Evolutionary conservation across 2,888 invertebrate species (phyloP).

Genomic region (Drosophila mayaguana): DNA sequence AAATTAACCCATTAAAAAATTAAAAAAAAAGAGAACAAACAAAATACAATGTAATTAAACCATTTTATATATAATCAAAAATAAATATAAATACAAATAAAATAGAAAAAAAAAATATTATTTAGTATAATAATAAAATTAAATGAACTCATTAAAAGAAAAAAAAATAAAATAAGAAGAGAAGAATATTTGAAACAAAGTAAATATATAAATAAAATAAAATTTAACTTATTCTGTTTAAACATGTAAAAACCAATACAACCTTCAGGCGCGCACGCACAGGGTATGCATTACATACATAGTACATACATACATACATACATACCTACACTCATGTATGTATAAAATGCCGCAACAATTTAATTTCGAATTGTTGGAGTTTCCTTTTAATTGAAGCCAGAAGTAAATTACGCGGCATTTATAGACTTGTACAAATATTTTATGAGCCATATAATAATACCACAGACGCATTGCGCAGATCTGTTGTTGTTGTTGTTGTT

Average conservation of each 20-base stretch:
- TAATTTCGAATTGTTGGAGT: slow-evolving; percentile 45
- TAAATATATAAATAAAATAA: too few relatives aligned
- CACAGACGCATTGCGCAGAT: slow-evolving; percentile 28
- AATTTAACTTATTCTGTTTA: neutral
- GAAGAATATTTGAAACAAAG: too few relatives aligned
- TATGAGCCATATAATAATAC: slow-evolving; percentile 77
- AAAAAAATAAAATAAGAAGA: too few relatives aligned
- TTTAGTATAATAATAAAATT: too few relatives aligned
- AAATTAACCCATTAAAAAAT: too few relatives aligned
- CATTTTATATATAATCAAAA: too few relatives aligned
- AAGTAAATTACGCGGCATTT: slow-evolving; percentile 76
- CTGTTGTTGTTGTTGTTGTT: slow-evolving; percentile 38
- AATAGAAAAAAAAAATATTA: too few relatives aligned
- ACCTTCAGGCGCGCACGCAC: too few relatives aligned
- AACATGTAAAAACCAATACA: neutral
- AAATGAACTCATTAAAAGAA: too few relatives aligned
- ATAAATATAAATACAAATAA: too few relatives aligned
- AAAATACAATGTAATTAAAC: too few relatives aligned
- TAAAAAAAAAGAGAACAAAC: too few relatives aligned
- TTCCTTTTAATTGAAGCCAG: slow-evolving; percentile 64
- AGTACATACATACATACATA: neutral
- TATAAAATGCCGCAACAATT: slow-evolving; percentile 46
- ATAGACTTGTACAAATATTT: slow-evolving; percentile 77
- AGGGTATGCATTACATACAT: slow-evolving; percentile 22
- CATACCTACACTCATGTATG: neutral